Evolutionary conservation across 2,113 vertebrate genomes (phyloP).

Genomic region (Atlantisia rogersi): DNA sequence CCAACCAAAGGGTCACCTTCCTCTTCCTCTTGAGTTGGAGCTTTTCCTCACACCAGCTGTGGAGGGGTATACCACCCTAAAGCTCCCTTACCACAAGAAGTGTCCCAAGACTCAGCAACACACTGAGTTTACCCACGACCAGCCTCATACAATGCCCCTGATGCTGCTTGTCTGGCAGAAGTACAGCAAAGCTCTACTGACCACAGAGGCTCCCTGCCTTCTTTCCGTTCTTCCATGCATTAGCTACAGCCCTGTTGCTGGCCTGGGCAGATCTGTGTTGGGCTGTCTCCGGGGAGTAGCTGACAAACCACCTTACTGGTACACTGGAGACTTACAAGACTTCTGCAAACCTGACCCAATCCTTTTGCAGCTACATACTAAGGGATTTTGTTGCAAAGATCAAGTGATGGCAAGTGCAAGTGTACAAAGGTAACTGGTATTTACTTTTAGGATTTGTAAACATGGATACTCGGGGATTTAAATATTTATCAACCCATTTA

Average conservation of each 20-base stretch:
- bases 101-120: background rate
- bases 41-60: background rate
- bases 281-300: background rate
- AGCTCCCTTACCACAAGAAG: background rate
- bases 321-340: background rate
- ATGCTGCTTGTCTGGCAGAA: background rate
- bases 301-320: background rate
- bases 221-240: background rate
- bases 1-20: background rate
- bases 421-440: background rate
- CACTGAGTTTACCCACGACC: rapidly evolving
- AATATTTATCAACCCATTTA: background rate
- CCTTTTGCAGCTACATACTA: background rate
- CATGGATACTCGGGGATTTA: background rate
- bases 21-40: background rate
- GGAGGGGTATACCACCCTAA: background rate
- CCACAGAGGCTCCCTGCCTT: background rate
- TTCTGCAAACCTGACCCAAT: background rate
- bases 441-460: background rate
- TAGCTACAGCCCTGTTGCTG: background rate
- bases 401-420: background rate
- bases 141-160: background rate
- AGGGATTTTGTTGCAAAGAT: background rate
- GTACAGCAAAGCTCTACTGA: background rate
- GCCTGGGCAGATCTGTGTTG: background rate